Percentiles rank a stretch among this genome's conserved stretches.
These are phyloP conservation scores for Cebidichthys violaceus DNA, from an alignment of 2,113 vertebrate genomes.

Conservation along the genomic window DNA sequence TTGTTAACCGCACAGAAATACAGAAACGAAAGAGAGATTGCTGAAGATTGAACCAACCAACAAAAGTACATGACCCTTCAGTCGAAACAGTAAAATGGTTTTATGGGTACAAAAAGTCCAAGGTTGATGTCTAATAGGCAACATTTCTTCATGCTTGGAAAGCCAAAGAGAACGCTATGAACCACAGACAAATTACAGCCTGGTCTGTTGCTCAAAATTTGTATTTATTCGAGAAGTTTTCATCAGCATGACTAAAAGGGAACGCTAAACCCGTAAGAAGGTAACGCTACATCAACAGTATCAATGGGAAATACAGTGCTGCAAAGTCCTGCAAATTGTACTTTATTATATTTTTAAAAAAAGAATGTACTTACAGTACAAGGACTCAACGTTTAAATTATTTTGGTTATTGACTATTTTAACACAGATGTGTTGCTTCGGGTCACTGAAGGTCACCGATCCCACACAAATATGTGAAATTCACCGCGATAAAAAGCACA, in stretches of 20 bases:
- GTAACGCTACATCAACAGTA: background rate
- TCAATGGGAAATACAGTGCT: background rate
- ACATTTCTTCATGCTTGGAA: constrained; percentile 30
- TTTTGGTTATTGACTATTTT: too few species aligned
- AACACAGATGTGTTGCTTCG: too few species aligned
- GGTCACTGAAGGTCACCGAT: too few species aligned
- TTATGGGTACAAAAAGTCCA: constrained; percentile 24
- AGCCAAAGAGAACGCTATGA: constrained; percentile 11
- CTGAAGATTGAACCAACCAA: constrained; percentile 7
- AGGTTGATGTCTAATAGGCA: constrained; percentile 11
- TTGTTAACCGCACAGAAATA: background rate
- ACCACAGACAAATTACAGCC: background rate
- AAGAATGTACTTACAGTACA: too few species aligned
- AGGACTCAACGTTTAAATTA: too few species aligned
- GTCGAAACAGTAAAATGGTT: constrained; percentile 4
- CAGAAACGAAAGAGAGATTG: constrained; percentile 1
- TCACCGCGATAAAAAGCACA: too few species aligned
- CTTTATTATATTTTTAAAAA: too few species aligned
- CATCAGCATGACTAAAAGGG: background rate
- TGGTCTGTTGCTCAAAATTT: background rate
- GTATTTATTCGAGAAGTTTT: background rate
- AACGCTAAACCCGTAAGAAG: background rate
- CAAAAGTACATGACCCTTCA: background rate
- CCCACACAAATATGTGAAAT: too few species aligned
- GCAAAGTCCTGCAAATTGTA: too few species aligned